Conservation (phyloP, 2,797 vertebrate genomes). For the Mus minutoides region DNA sequence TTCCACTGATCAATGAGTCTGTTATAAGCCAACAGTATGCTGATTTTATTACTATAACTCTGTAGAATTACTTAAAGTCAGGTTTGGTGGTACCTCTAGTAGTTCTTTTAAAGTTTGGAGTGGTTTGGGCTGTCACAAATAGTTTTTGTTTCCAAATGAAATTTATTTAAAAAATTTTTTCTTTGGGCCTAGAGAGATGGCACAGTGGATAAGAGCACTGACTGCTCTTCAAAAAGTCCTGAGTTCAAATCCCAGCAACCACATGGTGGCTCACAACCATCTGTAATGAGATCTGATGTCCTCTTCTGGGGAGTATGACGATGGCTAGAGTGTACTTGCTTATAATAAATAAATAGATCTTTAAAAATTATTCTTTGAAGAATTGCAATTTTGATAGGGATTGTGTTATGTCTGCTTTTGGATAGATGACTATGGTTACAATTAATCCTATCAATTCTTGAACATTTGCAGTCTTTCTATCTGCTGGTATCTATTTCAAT, state of each 20-base stretch:
- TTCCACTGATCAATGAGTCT: too few relatives aligned
- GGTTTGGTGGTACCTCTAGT: too few relatives aligned
- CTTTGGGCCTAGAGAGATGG: too few relatives aligned
- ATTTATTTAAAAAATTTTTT: too few relatives aligned
- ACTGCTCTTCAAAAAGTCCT: too few relatives aligned
- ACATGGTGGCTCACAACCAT: too few relatives aligned
- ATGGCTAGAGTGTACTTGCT: too few relatives aligned
- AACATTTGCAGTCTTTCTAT: neutral
- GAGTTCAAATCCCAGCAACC: too few relatives aligned
- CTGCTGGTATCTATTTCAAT: neutral
- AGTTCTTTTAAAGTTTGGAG: neutral
- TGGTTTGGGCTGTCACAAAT: neutral
- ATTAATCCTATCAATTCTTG: neutral
- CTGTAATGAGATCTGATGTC: too few relatives aligned
- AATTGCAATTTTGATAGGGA: neutral
- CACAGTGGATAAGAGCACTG: too few relatives aligned
- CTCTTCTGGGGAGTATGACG: too few relatives aligned
- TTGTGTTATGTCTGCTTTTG: neutral
- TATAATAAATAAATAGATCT: too few relatives aligned
- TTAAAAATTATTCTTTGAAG: neutral
- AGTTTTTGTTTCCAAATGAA: neutral
- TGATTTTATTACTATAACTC: neutral
- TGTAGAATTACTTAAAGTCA: neutral
- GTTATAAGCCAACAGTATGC: neutral
- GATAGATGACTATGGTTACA: neutral